Conservation (phyloP, 2,888 invertebrate genomes). For the Keiferia lycopersicella region DNA sequence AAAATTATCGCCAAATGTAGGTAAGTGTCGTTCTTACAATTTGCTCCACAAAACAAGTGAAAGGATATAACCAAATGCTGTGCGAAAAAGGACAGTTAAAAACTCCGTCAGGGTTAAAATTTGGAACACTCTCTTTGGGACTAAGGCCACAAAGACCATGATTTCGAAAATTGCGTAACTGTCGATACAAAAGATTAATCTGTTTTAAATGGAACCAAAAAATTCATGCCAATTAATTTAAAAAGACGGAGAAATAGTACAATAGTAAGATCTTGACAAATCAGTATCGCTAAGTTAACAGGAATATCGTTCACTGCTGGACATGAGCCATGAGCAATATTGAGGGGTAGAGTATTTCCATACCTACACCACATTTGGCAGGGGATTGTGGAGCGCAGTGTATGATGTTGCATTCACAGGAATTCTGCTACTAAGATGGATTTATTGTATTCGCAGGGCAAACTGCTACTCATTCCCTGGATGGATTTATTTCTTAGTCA, state of each 20-base stretch:
- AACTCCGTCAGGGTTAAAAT: constrained; percentile 1
- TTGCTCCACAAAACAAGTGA: constrained; percentile 3
- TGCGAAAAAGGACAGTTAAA: not conserved
- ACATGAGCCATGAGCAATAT: no score
- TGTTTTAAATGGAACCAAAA: not conserved
- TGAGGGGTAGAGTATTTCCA: no score
- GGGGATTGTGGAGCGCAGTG: no score
- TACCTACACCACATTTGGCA: no score
- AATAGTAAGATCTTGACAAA: no score
- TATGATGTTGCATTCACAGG: no score
- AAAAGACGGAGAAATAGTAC: not conserved
- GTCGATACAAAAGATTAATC: not conserved
- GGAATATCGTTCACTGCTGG: no score
- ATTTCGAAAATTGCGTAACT: constrained; percentile 7
- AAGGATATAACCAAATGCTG: constrained; percentile 4
- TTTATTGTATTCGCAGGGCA: no score
- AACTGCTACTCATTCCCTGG: no score
- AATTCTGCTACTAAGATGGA: no score
- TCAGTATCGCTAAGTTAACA: no score
- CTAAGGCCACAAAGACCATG: not conserved
- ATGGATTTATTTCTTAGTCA: no score
- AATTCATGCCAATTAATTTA: not conserved
- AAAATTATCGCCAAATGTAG: not conserved
- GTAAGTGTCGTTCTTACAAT: not conserved
- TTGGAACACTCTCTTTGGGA: not conserved